Evolutionary conservation across 2,113 vertebrate species (phyloP).

Genomic region (Pampusana beccarii): DNA sequence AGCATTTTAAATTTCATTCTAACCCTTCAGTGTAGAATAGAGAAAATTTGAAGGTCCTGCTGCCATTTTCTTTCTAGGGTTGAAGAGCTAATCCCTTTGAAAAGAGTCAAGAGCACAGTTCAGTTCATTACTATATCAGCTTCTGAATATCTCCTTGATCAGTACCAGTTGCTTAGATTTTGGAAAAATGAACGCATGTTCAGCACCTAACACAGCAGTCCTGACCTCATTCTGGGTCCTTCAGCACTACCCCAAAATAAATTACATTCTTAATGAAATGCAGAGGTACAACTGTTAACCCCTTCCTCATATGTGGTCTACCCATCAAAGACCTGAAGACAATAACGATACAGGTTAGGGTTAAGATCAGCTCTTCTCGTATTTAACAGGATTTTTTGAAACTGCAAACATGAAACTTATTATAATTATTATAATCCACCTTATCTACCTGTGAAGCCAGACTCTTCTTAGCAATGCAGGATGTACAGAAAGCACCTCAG

Average conservation of each 20-base stretch:
- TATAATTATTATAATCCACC: background rate
- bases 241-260: background rate
- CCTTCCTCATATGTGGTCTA: background rate
- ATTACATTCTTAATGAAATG: background rate
- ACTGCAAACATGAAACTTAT: background rate
- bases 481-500: fast-evolving
- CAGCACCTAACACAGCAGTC: background rate
- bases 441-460: background rate
- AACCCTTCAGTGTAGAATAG: background rate
- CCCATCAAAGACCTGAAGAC: background rate
- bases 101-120: background rate
- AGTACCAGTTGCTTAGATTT: background rate
- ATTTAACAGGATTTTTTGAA: background rate
- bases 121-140: background rate
- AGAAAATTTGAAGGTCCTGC: background rate
- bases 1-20: background rate
- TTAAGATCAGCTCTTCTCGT: background rate
- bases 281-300: background rate
- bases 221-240: background rate
- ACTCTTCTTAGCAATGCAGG: background rate
- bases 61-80: background rate
- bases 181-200: background rate
- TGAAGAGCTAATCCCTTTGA: background rate
- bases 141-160: background rate
- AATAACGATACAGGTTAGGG: background rate